These are phyloP conservation scores for Pyrrhia umbra DNA, from an alignment of 2,888 invertebrate genomes.

Conservation along the genomic window DNA sequence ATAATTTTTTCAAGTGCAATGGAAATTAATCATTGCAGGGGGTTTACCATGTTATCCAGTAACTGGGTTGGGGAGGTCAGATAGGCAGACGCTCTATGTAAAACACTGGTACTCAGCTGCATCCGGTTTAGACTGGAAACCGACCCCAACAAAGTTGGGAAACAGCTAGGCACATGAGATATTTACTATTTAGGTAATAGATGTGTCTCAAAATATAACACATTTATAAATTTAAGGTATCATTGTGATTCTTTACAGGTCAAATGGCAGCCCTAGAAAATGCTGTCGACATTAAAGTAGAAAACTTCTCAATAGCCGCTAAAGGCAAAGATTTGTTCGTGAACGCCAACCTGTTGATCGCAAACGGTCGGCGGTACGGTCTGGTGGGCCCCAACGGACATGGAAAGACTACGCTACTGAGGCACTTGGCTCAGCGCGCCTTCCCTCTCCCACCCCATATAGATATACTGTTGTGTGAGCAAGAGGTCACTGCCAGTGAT, in stretches of 20 bases:
- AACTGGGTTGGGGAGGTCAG: too few species aligned
- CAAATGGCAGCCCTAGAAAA: conserved; percentile 96
- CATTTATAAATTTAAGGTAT: background rate
- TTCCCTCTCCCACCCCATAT: conserved; percentile 99
- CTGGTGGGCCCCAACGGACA: conserved; percentile 99
- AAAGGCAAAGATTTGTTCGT: conserved; percentile 99
- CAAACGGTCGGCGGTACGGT: conserved; percentile 98
- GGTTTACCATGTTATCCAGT: too few species aligned
- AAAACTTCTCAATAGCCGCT: conserved; percentile 99
- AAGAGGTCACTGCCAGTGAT: conserved; percentile 99
- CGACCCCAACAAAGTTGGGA: too few species aligned
- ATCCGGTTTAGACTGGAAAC: too few species aligned
- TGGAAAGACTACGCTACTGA: conserved; percentile 98
- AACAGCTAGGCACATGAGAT: too few species aligned
- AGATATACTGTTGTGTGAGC: conserved; percentile 98
- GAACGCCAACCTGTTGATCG: conserved; percentile 98
- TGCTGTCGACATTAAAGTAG: conserved; percentile 99
- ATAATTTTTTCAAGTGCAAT: too few species aligned
- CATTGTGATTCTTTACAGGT: too few species aligned
- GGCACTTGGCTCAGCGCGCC: conserved; percentile 97
- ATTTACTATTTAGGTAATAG: too few species aligned
- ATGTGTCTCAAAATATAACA: background rate
- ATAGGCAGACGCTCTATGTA: too few species aligned
- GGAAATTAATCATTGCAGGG: too few species aligned
- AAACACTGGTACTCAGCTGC: too few species aligned